Evolutionary conservation across 2,888 invertebrate genomes (phyloP).

Genomic region (Plagodis dolabraria): DNA sequence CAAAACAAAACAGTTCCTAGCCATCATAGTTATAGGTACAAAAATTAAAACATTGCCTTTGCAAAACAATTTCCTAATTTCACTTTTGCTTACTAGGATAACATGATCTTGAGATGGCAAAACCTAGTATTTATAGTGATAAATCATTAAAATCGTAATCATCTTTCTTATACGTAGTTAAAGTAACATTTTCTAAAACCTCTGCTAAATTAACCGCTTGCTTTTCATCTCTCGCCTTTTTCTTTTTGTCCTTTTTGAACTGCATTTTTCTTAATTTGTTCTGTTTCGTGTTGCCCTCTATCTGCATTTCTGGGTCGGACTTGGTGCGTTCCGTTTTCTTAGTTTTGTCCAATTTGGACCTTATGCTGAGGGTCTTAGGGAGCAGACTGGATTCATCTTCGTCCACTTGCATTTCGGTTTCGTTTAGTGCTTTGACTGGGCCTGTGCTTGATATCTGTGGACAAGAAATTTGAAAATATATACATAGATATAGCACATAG

Average conservation of each 20-base stretch:
- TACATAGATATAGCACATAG: neutral
- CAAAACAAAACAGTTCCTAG: no score
- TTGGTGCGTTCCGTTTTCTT: conserved; percentile 69
- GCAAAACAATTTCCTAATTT: no score
- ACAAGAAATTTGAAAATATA: conserved; percentile 38
- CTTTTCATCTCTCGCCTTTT: conserved; percentile 82
- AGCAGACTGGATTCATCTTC: conserved; percentile 72
- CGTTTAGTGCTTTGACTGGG: conserved; percentile 79
- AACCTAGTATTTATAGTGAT: conserved; percentile 43
- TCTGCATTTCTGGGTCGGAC: conserved; percentile 86
- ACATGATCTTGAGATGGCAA: neutral
- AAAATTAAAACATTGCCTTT: no score
- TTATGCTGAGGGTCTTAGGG: conserved; percentile 70
- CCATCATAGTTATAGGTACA: no score
- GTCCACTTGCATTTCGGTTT: conserved; percentile 82
- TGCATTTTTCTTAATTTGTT: conserved; percentile 78
- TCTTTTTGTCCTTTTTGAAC: conserved; percentile 87
- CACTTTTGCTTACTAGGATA: no score
- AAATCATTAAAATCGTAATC: conserved; percentile 87
- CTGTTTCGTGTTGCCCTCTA: conserved; percentile 87
- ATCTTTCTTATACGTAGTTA: conserved; percentile 73
- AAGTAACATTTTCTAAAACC: conserved; percentile 86
- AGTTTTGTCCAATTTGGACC: conserved; percentile 65
- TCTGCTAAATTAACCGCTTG: conserved; percentile 86
- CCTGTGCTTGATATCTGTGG: conserved; percentile 86